phyloP scores from a whole-genome alignment of 2,888 invertebrate genomes.

The Lottia scabra region DNA sequence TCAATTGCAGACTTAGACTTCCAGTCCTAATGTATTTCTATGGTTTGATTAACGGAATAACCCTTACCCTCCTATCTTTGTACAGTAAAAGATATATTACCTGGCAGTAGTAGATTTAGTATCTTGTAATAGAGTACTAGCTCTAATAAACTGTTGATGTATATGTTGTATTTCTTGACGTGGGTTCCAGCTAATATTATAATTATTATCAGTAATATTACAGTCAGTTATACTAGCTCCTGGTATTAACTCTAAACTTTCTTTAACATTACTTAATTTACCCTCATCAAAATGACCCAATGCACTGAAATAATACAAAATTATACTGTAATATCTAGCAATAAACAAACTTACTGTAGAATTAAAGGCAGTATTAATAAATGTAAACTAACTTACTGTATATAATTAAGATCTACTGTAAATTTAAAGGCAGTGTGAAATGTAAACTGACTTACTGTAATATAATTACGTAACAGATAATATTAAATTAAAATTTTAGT shows the following conservation, averaged over 20 bases:
- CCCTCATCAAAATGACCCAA: constrained; percentile 57
- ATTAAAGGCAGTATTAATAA: too few species aligned
- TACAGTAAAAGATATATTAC: constrained; percentile 16
- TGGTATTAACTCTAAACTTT: constrained; percentile 60
- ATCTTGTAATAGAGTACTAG: constrained; percentile 43
- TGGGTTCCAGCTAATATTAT: constrained; percentile 42
- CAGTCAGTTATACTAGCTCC: constrained; percentile 47
- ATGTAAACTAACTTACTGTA: constrained; percentile 48
- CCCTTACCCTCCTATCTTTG: too few species aligned
- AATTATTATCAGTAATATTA: constrained; percentile 23
- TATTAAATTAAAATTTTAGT: too few species aligned
- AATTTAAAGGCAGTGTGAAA: constrained; percentile 50
- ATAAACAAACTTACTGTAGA: too few species aligned
- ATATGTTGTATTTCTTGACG: constrained; percentile 38
- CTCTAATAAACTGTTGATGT: constrained; percentile 49
- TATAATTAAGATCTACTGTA: constrained; percentile 56
- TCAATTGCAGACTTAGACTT: too few species aligned
- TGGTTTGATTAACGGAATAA: too few species aligned
- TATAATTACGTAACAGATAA: too few species aligned
- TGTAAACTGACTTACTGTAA: constrained; percentile 2
- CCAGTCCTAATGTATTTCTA: too few species aligned
- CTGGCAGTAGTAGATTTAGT: constrained; percentile 39
- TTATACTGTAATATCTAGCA: too few species aligned
- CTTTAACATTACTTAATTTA: constrained; percentile 45
- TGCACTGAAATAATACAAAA: constrained; percentile 42